These are phyloP conservation scores for Opisthograptis luteolata DNA, from an alignment of 2,888 invertebrate species.

Conservation along the genomic window DNA sequence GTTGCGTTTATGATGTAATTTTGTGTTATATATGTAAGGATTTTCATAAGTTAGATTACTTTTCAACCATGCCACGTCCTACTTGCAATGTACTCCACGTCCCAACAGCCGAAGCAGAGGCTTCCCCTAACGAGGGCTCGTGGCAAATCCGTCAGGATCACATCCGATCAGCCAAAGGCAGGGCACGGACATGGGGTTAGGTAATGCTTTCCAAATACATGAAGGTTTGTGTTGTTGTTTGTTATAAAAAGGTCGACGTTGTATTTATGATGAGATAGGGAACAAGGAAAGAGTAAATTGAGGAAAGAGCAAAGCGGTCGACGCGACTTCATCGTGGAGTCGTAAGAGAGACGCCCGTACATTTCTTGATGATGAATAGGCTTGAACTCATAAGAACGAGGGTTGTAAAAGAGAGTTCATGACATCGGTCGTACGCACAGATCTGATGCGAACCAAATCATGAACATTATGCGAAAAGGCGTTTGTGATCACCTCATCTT, in stretches of 20 bases:
- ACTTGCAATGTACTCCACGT: not conserved
- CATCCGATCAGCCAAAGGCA: slow-evolving; percentile 15
- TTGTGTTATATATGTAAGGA: too few species aligned
- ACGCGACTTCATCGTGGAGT: too few species aligned
- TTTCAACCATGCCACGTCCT: not conserved
- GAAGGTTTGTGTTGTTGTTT: slow-evolving; percentile 5
- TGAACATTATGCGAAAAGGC: too few species aligned
- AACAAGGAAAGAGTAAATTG: not conserved
- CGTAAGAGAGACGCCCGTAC: too few species aligned
- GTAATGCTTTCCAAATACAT: slow-evolving; percentile 13
- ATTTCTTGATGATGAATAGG: too few species aligned
- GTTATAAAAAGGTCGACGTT: slow-evolving; percentile 7
- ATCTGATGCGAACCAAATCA: too few species aligned
- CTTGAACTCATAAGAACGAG: too few species aligned
- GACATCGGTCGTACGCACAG: too few species aligned
- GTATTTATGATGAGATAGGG: not conserved
- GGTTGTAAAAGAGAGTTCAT: too few species aligned
- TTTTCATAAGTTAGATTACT: not conserved
- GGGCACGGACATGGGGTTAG: not conserved
- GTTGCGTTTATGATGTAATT: too few species aligned
- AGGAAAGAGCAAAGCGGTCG: too few species aligned
- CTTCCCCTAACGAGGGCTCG: slow-evolving; percentile 13
- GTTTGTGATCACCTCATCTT: too few species aligned
- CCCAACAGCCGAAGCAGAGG: not conserved
- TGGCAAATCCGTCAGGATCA: slow-evolving; percentile 18